Evolutionary conservation across 1,140 invertebrate species (phyloP).

Genomic region (Brachionus rotundiformis): DNA sequence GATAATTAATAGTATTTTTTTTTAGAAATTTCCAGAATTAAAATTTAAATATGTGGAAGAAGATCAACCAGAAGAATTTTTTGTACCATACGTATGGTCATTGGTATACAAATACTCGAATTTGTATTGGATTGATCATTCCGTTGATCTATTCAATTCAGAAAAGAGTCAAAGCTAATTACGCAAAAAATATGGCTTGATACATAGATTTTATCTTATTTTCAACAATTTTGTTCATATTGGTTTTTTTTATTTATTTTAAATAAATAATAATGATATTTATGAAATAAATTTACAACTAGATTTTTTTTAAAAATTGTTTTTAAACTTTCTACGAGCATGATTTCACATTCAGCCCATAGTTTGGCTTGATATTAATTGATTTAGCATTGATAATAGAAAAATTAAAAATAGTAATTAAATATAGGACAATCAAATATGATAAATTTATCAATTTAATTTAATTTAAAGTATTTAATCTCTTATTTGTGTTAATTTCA

Average conservation of each 20-base stretch:
- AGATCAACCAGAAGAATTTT: constrained; percentile 96
- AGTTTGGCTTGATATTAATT: not conserved
- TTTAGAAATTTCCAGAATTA: constrained; percentile 93
- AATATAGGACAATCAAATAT: not conserved
- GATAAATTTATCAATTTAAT: not conserved
- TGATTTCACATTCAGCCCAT: not conserved
- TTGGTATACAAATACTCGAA: constrained; percentile 73
- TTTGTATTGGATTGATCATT: constrained; percentile 72
- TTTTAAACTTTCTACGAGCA: too few species aligned
- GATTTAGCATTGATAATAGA: not conserved
- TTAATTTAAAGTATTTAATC: not conserved
- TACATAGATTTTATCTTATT: not conserved
- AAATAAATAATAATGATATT: not conserved
- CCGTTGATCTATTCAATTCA: not conserved
- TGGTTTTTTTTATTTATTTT: not conserved
- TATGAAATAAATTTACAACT: too few species aligned
- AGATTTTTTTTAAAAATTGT: too few species aligned
- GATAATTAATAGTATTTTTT: too few species aligned
- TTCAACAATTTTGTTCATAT: not conserved
- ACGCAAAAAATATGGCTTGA: not conserved
- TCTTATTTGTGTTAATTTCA: too few species aligned
- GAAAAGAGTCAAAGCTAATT: not conserved
- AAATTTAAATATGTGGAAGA: constrained; percentile 99
- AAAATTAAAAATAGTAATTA: too few species aligned
- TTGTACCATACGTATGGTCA: constrained; percentile 97